Evolutionary conservation across 2,888 invertebrate genomes (phyloP).

Genomic region (Brenthis daphne): DNA sequence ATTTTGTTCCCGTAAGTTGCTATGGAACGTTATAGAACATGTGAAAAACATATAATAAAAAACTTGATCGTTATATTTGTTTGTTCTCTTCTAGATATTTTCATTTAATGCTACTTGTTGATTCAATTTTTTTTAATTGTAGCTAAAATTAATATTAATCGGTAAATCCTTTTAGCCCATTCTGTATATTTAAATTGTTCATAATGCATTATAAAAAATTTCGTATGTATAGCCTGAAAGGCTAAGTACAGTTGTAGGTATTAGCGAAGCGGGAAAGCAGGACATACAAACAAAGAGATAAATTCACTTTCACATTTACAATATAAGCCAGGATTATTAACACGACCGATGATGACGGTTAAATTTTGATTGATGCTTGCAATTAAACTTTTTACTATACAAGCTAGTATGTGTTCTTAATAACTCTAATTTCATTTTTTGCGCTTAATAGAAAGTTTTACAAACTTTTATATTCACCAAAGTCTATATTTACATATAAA

Average conservation of each 20-base stretch:
- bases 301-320: slow-evolving; percentile 9
- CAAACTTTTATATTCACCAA: slow-evolving; percentile 2
- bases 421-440: slow-evolving; percentile 22
- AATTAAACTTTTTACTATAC: slow-evolving; percentile 27
- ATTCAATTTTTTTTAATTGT: too few species aligned
- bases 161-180: too few species aligned
- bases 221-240: too few species aligned
- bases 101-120: too few species aligned
- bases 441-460: slow-evolving; percentile 28
- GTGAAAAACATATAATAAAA: too few species aligned
- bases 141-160: too few species aligned
- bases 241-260: not conserved
- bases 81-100: too few species aligned
- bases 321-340: slow-evolving; percentile 22
- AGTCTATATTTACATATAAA: not conserved
- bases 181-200: too few species aligned
- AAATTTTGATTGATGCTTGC: slow-evolving; percentile 43
- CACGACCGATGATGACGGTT: slow-evolving; percentile 26
- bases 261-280: not conserved
- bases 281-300: not conserved
- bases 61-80: too few species aligned
- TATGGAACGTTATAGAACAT: too few species aligned
- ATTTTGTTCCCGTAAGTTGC: too few species aligned
- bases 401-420: slow-evolving; percentile 37
- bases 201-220: too few species aligned